These are phyloP conservation scores for Alosa alosa DNA, from an alignment of 2,113 vertebrate genomes.

Conservation along the genomic window DNA sequence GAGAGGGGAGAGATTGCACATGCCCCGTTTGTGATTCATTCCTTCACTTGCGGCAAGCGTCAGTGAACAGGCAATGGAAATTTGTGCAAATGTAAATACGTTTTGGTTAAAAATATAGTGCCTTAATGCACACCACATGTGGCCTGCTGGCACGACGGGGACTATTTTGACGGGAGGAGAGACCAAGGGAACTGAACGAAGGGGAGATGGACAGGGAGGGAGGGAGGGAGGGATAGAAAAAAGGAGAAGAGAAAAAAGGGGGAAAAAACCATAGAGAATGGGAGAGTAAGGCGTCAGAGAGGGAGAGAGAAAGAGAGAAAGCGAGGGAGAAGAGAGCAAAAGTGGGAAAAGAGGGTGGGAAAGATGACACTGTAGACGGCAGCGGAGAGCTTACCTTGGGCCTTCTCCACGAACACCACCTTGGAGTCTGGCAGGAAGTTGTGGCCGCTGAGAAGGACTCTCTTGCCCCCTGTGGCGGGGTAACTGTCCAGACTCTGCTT, in stretches of 20 bases:
- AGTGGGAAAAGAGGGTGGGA: neutral
- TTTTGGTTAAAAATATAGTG: constrained; percentile 80
- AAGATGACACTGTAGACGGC: neutral
- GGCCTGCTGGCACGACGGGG: constrained; percentile 63
- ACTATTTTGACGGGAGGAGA: constrained; percentile 74
- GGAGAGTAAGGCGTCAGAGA: neutral
- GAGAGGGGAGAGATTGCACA: constrained; percentile 53
- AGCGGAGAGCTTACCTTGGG: constrained; percentile 79
- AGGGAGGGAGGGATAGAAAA: constrained; percentile 33
- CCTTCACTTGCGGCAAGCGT: constrained; percentile 71
- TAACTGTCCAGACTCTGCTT: constrained; percentile 90
- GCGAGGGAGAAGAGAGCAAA: constrained; percentile 21
- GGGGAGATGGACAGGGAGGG: constrained; percentile 19
- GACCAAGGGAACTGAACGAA: constrained; percentile 45
- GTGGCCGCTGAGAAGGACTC: constrained; percentile 89
- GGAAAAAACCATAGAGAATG: neutral
- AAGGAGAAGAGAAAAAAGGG: neutral
- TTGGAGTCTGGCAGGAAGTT: constrained; percentile 96
- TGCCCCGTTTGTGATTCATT: constrained; percentile 75
- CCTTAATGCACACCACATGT: constrained; percentile 77
- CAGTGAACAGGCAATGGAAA: constrained; percentile 78
- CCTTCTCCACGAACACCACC: constrained; percentile 97
- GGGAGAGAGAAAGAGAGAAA: constrained; percentile 16
- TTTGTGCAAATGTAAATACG: constrained; percentile 78
- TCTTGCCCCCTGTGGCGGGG: constrained; percentile 86